These are phyloP conservation scores for Drosophila kurseongensis DNA, from an alignment of 1,140 invertebrate genomes.

Conservation along the genomic window DNA sequence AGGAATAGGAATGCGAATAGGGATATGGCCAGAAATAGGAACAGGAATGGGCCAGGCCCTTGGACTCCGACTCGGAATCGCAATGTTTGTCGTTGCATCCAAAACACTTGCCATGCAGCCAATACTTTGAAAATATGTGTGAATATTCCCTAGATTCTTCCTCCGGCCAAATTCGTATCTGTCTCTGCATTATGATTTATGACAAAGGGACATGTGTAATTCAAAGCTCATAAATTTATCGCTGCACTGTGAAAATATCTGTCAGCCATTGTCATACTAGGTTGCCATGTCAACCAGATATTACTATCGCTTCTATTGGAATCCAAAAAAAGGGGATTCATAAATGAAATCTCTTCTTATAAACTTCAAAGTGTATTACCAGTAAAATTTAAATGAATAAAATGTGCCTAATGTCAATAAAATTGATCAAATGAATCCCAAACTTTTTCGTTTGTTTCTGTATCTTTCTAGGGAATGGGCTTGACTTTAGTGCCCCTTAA, in stretches of 20 bases:
- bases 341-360: too few species aligned
- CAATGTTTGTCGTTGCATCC: slow-evolving; percentile 42
- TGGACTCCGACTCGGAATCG: slow-evolving; percentile 7
- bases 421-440: not conserved
- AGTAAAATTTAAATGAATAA: too few species aligned
- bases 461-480: not conserved
- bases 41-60: slow-evolving; percentile 27
- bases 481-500: slow-evolving; percentile 28
- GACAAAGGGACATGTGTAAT: slow-evolving; percentile 74
- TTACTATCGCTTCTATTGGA: too few species aligned
- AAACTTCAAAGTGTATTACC: too few species aligned
- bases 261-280: not conserved
- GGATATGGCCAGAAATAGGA: slow-evolving; percentile 11
- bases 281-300: not conserved
- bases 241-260: slow-evolving; percentile 27
- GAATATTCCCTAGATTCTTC: slow-evolving; percentile 61
- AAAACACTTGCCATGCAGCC: slow-evolving; percentile 68
- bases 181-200: slow-evolving; percentile 68
- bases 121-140: slow-evolving; percentile 70
- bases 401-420: too few species aligned
- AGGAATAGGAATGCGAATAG: slow-evolving; percentile 10
- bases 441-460: not conserved
- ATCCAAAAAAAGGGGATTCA: too few species aligned
- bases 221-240: slow-evolving; percentile 80
- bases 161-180: slow-evolving; percentile 41